Conservation (phyloP, 2,797 vertebrate species). For the Nyctalus aviator region DNA sequence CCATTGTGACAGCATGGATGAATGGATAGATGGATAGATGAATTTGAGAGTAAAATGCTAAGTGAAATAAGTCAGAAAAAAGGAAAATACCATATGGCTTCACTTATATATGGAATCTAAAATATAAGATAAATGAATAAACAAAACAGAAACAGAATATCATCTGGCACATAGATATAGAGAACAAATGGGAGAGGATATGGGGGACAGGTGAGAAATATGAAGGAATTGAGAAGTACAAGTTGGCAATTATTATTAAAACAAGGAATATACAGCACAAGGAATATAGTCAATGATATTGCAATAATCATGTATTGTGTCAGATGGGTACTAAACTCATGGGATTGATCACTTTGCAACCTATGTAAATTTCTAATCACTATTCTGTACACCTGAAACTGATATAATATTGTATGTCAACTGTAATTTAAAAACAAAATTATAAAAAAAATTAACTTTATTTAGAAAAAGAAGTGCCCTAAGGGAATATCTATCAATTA, state of each 20-base stretch:
- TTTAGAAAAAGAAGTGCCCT: neutral
- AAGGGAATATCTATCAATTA: neutral
- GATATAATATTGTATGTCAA: neutral
- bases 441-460: neutral
- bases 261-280: neutral
- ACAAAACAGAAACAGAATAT: neutral
- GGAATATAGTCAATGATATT: neutral
- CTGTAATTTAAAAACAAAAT: neutral
- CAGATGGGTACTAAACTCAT: neutral
- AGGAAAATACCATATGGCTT: neutral
- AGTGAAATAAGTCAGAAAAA: neutral
- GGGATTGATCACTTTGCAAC: neutral
- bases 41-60: neutral
- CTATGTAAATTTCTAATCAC: neutral
- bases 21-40: neutral
- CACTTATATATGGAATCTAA: neutral
- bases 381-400: neutral
- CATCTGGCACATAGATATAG: neutral
- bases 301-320: neutral
- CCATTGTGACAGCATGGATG: neutral
- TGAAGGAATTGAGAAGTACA: neutral
- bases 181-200: neutral
- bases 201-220: neutral
- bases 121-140: neutral
- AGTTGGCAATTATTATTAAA: neutral